Conservation (phyloP, 53 echinoderm and acorn worm species). For the Henricia sp. region DNA sequence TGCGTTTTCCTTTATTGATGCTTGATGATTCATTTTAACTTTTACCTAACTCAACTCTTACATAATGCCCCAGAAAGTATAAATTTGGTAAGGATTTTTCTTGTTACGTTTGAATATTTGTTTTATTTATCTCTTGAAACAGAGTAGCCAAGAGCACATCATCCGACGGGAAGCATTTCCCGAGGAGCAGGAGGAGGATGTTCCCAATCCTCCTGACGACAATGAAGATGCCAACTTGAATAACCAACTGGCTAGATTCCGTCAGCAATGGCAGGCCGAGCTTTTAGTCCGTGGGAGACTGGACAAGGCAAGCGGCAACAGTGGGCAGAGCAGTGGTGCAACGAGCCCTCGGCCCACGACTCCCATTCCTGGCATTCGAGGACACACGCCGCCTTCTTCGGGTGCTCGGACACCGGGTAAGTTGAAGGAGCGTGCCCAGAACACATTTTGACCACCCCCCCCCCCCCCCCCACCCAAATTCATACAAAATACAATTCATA, state of each 20-base stretch:
- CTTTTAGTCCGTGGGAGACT: too few species aligned
- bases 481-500: too few species aligned
- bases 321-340: neutral
- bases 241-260: conserved; percentile 66
- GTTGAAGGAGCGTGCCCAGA: too few species aligned
- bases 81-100: too few species aligned
- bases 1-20: too few species aligned
- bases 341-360: conserved; percentile 3
- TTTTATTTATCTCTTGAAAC: neutral
- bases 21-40: too few species aligned
- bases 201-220: conserved; percentile 29
- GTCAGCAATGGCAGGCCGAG: conserved; percentile 77
- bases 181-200: conserved; percentile 61
- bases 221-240: conserved; percentile 42
- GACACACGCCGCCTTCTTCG: neutral
- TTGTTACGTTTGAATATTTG: too few species aligned
- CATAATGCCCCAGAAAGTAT: too few species aligned
- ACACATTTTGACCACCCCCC: too few species aligned
- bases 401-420: too few species aligned
- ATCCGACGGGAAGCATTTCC: conserved; percentile 57
- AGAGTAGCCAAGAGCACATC: conserved; percentile 46
- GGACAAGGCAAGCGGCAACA: neutral
- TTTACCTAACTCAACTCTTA: too few species aligned
- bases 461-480: too few species aligned
- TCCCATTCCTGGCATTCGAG: conserved; percentile 4